Evolutionary conservation across 2,888 invertebrate genomes (phyloP).

Genomic region (Mythimna albipuncta): DNA sequence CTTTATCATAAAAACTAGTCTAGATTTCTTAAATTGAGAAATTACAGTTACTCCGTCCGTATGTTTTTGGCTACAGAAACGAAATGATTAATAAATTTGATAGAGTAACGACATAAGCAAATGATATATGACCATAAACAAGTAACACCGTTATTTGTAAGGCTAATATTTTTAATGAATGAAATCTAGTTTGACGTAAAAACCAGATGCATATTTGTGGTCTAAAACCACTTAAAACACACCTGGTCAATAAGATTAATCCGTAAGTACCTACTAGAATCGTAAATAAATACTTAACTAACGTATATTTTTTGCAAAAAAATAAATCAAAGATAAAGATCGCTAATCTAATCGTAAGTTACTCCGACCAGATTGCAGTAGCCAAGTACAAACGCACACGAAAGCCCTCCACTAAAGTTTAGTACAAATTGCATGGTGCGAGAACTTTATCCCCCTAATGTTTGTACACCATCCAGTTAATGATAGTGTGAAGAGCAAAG

Average conservation of each 20-base stretch:
- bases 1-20: slow-evolving; percentile 27
- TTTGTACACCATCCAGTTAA: slow-evolving; percentile 58
- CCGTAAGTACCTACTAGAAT: neutral
- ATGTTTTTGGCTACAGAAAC: slow-evolving; percentile 6
- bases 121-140: slow-evolving; percentile 17
- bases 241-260: neutral
- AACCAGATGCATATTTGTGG: neutral
- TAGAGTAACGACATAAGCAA: slow-evolving; percentile 7
- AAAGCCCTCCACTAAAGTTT: slow-evolving; percentile 42
- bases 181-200: slow-evolving; percentile 13
- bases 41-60: slow-evolving; percentile 8
- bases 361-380: slow-evolving; percentile 23
- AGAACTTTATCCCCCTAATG: slow-evolving; percentile 61
- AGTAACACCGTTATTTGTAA: slow-evolving; percentile 14
- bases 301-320: neutral
- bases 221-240: neutral
- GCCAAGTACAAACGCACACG: slow-evolving; percentile 28
- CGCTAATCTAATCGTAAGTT: slow-evolving; percentile 12
- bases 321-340: neutral
- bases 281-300: slow-evolving; percentile 1
- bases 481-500: slow-evolving; percentile 63
- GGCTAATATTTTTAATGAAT: slow-evolving; percentile 22
- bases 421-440: slow-evolving; percentile 55
- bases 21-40: slow-evolving; percentile 25
- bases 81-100: slow-evolving; percentile 13